phyloP scores from a whole-genome alignment of 2,113 vertebrate genomes.

The Thamnaconus septentrionalis region DNA sequence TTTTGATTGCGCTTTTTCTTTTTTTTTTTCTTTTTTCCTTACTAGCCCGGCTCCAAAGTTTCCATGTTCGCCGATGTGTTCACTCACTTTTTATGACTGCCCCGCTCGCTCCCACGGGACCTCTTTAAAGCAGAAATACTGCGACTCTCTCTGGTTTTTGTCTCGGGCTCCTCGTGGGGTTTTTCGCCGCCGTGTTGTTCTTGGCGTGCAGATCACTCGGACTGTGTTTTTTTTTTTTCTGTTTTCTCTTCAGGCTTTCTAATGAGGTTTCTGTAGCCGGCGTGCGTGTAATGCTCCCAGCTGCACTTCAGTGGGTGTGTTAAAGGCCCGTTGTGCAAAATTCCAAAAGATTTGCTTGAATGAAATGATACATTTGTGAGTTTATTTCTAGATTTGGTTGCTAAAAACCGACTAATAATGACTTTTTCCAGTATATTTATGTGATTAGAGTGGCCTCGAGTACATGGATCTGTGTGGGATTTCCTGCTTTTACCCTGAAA shows the following conservation, averaged over 20 bases:
- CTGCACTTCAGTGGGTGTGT: not conserved
- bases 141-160: constrained; percentile 49
- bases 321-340: too few relatives aligned
- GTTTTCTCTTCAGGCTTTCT: not conserved
- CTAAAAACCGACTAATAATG: too few relatives aligned
- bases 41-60: constrained; percentile 42
- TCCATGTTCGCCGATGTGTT: constrained; percentile 59
- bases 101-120: constrained; percentile 23
- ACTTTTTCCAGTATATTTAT: too few relatives aligned
- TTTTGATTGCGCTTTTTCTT: constrained; percentile 47
- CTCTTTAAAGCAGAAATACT: constrained; percentile 47
- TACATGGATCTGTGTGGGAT: too few relatives aligned
- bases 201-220: constrained; percentile 2
- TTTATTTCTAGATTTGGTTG: too few relatives aligned
- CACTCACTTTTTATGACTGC: constrained; percentile 47
- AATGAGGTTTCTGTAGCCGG: constrained; percentile 22
- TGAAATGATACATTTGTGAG: too few relatives aligned
- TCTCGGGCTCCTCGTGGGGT: constrained; percentile 42
- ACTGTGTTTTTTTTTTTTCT: not conserved
- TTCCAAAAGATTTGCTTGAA: too few relatives aligned
- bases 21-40: too few relatives aligned
- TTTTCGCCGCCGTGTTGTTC: constrained; percentile 20
- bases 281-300: constrained; percentile 7
- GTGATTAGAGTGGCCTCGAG: too few relatives aligned
- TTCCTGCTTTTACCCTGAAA: too few relatives aligned